Conservation (phyloP, 2,888 invertebrate genomes). For the Ormyrus nitidulus region DNA sequence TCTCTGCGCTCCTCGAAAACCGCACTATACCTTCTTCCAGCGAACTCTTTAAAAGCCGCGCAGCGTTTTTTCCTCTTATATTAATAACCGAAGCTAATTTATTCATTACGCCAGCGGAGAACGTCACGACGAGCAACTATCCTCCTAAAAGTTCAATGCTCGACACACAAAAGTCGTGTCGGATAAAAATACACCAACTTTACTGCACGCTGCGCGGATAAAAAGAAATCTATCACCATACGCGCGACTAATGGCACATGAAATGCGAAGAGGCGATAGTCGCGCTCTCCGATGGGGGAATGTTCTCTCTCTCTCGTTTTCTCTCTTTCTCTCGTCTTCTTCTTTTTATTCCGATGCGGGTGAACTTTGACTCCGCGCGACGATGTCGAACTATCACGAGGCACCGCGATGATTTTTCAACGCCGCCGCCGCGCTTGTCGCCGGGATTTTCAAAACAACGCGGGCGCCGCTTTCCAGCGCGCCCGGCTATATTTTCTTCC, state of each 20-base stretch:
- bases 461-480: no score
- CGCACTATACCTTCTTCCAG: no score
- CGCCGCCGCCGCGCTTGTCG: neutral
- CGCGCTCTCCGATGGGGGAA: neutral
- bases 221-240: neutral
- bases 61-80: no score
- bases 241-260: constrained; percentile 6
- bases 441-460: constrained; percentile 21
- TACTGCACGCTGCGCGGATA: neutral
- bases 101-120: no score
- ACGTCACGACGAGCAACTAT: neutral
- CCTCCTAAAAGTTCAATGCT: constrained; percentile 31
- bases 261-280: constrained; percentile 30
- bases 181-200: neutral
- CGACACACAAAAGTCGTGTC: constrained; percentile 15
- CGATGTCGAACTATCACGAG: neutral
- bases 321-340: neutral
- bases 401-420: constrained; percentile 12
- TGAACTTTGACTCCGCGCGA: constrained; percentile 25
- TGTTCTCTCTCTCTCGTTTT: neutral
- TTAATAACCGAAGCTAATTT: no score
- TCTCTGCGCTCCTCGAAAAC: no score
- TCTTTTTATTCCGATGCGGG: neutral
- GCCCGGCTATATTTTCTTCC: no score
- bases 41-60: no score